Evolutionary conservation across 2,113 vertebrate species (phyloP).

Genomic region (Colossoma macropomum): DNA sequence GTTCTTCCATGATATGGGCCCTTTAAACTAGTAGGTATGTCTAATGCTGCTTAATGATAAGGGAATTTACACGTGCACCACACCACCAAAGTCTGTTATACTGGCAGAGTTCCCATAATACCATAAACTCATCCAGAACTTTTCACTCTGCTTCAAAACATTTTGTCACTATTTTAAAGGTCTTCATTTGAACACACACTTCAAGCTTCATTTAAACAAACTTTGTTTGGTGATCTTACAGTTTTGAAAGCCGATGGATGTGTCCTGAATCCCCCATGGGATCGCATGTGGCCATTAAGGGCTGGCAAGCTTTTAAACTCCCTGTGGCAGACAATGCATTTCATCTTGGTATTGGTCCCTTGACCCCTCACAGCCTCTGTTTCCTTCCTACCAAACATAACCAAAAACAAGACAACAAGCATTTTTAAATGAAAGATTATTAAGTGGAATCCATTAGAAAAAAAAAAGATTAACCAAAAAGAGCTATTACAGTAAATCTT

Average conservation of each 20-base stretch:
- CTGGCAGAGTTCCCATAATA: too few relatives aligned
- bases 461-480: not conserved
- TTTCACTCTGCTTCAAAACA: not conserved
- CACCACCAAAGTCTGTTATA: too few relatives aligned
- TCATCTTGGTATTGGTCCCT: slow-evolving; percentile 69
- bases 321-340: slow-evolving; percentile 86
- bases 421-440: not conserved
- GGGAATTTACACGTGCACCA: too few relatives aligned
- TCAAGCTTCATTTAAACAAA: too few relatives aligned
- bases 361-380: not conserved
- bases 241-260: slow-evolving; percentile 80
- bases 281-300: slow-evolving; percentile 91
- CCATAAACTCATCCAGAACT: too few relatives aligned
- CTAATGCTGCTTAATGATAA: too few relatives aligned
- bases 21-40: too few relatives aligned
- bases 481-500: too few relatives aligned
- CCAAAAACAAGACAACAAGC: not conserved
- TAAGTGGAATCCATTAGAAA: not conserved
- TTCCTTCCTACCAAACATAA: slow-evolving; percentile 35
- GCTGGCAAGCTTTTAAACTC: slow-evolving; percentile 90
- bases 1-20: too few relatives aligned
- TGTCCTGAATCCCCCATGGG: slow-evolving; percentile 83
- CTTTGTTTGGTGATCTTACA: slow-evolving; percentile 64
- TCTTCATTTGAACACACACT: not conserved
- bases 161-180: not conserved